phyloP scores from a whole-genome alignment of 1,140 invertebrate species.

The Chelonus insularis region DNA sequence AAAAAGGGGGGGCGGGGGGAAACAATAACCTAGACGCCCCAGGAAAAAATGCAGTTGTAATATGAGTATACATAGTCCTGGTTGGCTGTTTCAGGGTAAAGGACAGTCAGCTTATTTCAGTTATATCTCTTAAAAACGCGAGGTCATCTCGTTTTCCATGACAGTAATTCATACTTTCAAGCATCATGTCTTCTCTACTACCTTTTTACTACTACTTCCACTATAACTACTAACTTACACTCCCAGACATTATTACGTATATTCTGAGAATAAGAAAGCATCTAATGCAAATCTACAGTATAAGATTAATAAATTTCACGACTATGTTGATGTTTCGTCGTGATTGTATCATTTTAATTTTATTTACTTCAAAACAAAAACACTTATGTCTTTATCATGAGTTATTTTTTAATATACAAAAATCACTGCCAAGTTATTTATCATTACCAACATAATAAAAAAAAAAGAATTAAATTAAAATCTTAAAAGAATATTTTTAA shows the following conservation, averaged over 20 bases:
- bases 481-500: too few relatives aligned
- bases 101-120: conserved; percentile 26
- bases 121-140: conserved; percentile 26
- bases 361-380: too few relatives aligned
- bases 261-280: conserved; percentile 43
- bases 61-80: conserved; percentile 28
- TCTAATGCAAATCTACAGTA: conserved; percentile 45
- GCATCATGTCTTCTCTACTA: too few relatives aligned
- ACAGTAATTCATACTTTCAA: conserved; percentile 20
- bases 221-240: conserved; percentile 17
- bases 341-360: too few relatives aligned
- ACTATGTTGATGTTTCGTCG: too few relatives aligned
- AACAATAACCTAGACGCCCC: background rate
- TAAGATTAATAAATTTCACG: too few relatives aligned
- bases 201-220: too few relatives aligned
- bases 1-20: background rate
- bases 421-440: too few relatives aligned
- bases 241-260: conserved; percentile 28
- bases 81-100: conserved; percentile 25
- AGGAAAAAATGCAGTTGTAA: conserved; percentile 19
- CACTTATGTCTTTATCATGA: too few relatives aligned
- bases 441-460: too few relatives aligned
- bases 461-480: too few relatives aligned
- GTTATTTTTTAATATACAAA: too few relatives aligned
- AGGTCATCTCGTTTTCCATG: conserved; percentile 43